Percentiles rank a stretch among this genome's conserved stretches.
These are phyloP conservation scores for Drosophila arizonae DNA, from an alignment of 1,140 invertebrate species.

Conservation along the genomic window DNA sequence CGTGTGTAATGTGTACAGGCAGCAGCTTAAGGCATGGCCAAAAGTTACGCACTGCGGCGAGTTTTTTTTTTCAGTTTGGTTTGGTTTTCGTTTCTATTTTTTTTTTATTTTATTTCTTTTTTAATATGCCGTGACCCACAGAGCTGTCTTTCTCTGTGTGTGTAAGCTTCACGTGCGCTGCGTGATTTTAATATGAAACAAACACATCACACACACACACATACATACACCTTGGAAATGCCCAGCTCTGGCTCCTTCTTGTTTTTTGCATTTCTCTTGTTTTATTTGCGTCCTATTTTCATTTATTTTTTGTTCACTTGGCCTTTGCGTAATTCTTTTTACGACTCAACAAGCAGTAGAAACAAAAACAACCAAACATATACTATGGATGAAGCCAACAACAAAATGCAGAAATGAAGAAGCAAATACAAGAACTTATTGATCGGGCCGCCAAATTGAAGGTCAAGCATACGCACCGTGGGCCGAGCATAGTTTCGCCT, in stretches of 20 bases:
- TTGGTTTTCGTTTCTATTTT: not conserved
- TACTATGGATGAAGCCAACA: slow-evolving; percentile 11
- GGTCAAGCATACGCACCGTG: slow-evolving; percentile 73
- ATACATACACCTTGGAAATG: slow-evolving; percentile 24
- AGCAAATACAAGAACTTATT: slow-evolving; percentile 58
- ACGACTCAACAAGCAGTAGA: slow-evolving; percentile 76
- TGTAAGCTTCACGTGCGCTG: slow-evolving; percentile 64
- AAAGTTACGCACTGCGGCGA: slow-evolving; percentile 77
- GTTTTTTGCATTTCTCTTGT: slow-evolving; percentile 53
- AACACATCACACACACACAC: slow-evolving; percentile 39
- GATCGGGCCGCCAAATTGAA: slow-evolving; percentile 71
- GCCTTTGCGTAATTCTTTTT: slow-evolving; percentile 73
- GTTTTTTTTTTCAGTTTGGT: slow-evolving; percentile 37
- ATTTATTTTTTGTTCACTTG: slow-evolving; percentile 23
- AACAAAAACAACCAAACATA: slow-evolving; percentile 32
- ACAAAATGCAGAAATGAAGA: slow-evolving; percentile 36
- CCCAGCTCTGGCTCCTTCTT: slow-evolving; percentile 30
- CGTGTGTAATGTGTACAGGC: slow-evolving; percentile 23
- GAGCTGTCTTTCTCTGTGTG: slow-evolving; percentile 28
- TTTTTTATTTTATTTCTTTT: slow-evolving; percentile 27
- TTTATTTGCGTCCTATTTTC: slow-evolving; percentile 42
- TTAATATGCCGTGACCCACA: slow-evolving; percentile 68
- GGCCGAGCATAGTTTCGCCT: not conserved
- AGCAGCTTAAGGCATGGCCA: slow-evolving; percentile 42
- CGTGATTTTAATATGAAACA: slow-evolving; percentile 80